A percentile compares a stretch with the other conserved stretches of the same genome.
phyloP scores from a whole-genome alignment of 2,113 vertebrate genomes.

The Phoxinus phoxinus region DNA sequence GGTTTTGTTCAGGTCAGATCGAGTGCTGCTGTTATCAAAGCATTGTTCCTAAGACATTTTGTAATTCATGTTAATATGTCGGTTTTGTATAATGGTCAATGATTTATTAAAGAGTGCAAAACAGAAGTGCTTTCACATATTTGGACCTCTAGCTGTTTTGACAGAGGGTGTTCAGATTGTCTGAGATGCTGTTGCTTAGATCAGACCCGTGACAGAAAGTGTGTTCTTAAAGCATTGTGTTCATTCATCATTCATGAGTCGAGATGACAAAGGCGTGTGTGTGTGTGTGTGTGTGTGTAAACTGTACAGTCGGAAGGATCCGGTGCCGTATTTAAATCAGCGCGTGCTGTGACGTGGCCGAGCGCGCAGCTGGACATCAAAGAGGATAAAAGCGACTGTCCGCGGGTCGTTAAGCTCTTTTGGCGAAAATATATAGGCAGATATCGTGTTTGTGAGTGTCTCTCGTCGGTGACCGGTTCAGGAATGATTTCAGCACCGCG shows the following conservation, averaged over 20 bases:
- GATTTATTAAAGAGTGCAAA: background rate
- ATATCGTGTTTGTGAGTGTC: conserved; percentile 57
- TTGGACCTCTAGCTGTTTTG: background rate
- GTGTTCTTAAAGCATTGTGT: background rate
- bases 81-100: background rate
- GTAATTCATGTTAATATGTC: too few relatives aligned
- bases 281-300: too few relatives aligned
- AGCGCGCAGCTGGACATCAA: conserved; percentile 45
- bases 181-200: background rate
- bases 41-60: background rate
- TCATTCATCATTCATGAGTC: background rate
- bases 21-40: background rate
- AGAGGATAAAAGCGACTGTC: conserved; percentile 39
- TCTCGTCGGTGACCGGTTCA: conserved; percentile 35
- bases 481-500: conserved; percentile 74
- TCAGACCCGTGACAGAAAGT: background rate
- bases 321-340: background rate
- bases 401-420: conserved; percentile 55
- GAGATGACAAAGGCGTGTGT: background rate
- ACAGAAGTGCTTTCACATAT: background rate
- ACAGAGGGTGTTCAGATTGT: background rate
- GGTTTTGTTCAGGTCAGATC: background rate
- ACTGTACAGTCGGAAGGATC: background rate
- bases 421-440: conserved; percentile 45
- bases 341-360: conserved; percentile 48